Evolutionary conservation across 2,888 invertebrate genomes (phyloP).

Genomic region (Sinotaia quadrata): DNA sequence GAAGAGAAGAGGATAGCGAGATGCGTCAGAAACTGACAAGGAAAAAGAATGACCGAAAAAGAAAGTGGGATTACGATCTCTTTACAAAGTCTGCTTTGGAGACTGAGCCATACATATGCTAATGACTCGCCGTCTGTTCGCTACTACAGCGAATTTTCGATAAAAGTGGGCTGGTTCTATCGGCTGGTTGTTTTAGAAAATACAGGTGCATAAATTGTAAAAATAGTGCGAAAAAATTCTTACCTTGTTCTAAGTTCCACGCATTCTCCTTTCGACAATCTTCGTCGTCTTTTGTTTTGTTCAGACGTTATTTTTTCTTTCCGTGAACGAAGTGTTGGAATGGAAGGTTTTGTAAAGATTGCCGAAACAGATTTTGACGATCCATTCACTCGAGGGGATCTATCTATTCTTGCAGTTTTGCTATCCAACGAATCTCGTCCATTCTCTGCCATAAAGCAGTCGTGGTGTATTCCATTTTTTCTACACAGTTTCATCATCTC

Average conservation of each 20-base stretch:
- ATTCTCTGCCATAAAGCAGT: slow-evolving; percentile 55
- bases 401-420: slow-evolving; percentile 48
- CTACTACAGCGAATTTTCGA: neutral
- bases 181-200: slow-evolving; percentile 16
- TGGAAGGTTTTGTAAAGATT: slow-evolving; percentile 61
- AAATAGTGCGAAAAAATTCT: slow-evolving; percentile 26
- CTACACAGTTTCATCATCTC: slow-evolving; percentile 57
- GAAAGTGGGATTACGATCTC: neutral
- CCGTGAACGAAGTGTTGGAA: slow-evolving; percentile 62
- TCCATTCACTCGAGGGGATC: slow-evolving; percentile 52
- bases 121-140: slow-evolving; percentile 25
- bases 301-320: slow-evolving; percentile 53
- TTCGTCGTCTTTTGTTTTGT: slow-evolving; percentile 48
- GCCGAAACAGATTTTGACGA: slow-evolving; percentile 41
- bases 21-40: neutral
- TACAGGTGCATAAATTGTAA: slow-evolving; percentile 21
- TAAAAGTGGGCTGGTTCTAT: no score
- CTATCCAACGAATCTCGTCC: slow-evolving; percentile 48
- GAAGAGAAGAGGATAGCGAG: neutral
- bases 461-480: slow-evolving; percentile 62
- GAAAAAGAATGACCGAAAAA: neutral
- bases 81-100: neutral
- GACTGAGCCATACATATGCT: slow-evolving; percentile 30
- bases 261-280: slow-evolving; percentile 53
- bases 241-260: slow-evolving; percentile 48